A percentile compares a stretch with the other conserved stretches of the same genome.
Conservation (phyloP, 2,113 vertebrate species). For the Aepyceros melampus region DNA sequence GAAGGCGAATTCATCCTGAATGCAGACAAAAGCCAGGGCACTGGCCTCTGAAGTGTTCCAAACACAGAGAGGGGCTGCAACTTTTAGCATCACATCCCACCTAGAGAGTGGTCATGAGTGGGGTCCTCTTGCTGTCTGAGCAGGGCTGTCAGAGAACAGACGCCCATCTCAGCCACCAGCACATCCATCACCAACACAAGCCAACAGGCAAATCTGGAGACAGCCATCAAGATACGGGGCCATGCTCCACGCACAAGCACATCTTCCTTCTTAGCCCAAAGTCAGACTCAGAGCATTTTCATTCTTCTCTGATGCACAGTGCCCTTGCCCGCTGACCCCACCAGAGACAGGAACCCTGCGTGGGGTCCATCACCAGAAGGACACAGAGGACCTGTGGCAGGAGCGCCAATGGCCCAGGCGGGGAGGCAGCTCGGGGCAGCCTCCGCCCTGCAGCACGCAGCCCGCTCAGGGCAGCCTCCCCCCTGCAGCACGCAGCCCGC, state of each 20-base stretch:
- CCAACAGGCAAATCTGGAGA: not conserved
- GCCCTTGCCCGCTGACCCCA: not conserved
- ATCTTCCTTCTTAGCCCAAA: not conserved
- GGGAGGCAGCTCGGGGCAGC: not conserved
- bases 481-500: too few relatives aligned
- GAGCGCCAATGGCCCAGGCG: not conserved
- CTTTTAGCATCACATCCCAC: fast-evolving
- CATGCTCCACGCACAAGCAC: fast-evolving
- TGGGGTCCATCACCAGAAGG: not conserved
- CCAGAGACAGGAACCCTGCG: not conserved
- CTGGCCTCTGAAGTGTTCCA: not conserved
- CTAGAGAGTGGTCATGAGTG: fast-evolving
- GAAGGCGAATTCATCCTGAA: not conserved
- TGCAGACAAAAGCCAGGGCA: not conserved
- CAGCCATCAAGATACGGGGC: fast-evolving
- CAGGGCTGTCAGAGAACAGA: not conserved
- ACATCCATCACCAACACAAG: not conserved
- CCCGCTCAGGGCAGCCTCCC: too few relatives aligned
- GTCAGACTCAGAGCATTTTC: conserved; percentile 65
- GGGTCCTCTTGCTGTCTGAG: not conserved
- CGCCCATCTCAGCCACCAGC: fast-evolving
- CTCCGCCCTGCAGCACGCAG: too few relatives aligned
- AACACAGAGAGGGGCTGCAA: not conserved
- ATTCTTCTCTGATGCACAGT: conserved; percentile 35
- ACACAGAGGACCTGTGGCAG: fast-evolving